Evolutionary conservation across 2,888 invertebrate genomes (phyloP), one percentile per base, ranked within the genome.

Genomic region (Mythimna vitellina): DNA sequence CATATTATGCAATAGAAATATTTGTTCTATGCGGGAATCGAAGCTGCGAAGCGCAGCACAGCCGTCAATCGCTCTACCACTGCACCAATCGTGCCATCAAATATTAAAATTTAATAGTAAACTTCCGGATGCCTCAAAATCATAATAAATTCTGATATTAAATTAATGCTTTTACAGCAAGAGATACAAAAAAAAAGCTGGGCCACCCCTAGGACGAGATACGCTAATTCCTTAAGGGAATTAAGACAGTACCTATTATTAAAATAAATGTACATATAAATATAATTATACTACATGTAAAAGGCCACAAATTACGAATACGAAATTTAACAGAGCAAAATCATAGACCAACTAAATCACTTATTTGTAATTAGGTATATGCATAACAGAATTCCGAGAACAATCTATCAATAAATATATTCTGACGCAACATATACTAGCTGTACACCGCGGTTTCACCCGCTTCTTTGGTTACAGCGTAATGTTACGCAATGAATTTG

Each of bases 351-450:
- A 38, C 20, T 29, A 38, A 70, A 70, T 69, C 10, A 4, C 3
- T 22, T 32, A 20, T 20, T 20, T 20, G 6, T 20, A 20, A 49
- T 14, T 17, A 46, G 7, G 20, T 20, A 49, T 49, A 17, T 0
- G 49, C 49, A 20, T 49, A 20, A 49, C 49, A 49, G 49, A 20
- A 73, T 42, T 51, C 22, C 10, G 25, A 22, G 25, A 60, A 65
- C 12, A 8, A 60, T 66, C n/a, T 49, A 60, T 66, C 35, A 53
- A 32, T 53, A 9, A 60, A 46, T 25, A 70, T 61, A 10, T 70
- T 70, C 1, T 57, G 20, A n/a, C 32, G 3, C 14, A 38, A 17
- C 10, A 46, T 46, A 25, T 25, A 64, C 3, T 42, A 46, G 42
- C 10, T 17, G 6, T 17, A 14, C 14, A 17, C 0, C 5, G 5